phyloP scores from a whole-genome alignment of 1,140 invertebrate species.

The Nasonia vitripennis region DNA sequence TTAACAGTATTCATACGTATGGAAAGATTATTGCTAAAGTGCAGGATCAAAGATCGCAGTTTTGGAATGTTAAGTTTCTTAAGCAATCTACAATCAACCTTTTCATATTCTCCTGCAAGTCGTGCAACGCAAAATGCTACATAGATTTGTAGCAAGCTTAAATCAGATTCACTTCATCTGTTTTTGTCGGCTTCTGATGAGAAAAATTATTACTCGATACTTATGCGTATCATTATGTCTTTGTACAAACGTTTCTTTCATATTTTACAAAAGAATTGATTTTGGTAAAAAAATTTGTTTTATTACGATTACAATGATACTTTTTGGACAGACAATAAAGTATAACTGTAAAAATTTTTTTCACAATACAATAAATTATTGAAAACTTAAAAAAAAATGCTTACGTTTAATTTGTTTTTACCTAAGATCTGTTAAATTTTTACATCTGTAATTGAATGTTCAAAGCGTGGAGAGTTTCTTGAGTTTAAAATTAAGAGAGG shows the following conservation, averaged over 20 bases:
- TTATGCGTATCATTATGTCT: conserved; percentile 14
- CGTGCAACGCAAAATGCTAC: not conserved
- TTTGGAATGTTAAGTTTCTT: conserved; percentile 43
- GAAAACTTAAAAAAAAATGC: not conserved
- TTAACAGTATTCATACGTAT: conserved; percentile 14
- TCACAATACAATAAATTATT: conserved; percentile 1
- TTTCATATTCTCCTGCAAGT: not conserved
- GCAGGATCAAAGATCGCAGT: conserved; percentile 27
- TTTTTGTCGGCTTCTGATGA: not conserved
- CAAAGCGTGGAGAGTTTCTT: conserved; percentile 54
- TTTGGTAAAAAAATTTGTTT: conserved; percentile 30
- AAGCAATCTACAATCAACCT: conserved; percentile 1
- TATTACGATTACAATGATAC: conserved; percentile 50
- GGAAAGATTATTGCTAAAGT: conserved; percentile 40
- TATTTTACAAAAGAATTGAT: conserved; percentile 31
- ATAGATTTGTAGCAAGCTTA: not conserved
- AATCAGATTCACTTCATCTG: not conserved
- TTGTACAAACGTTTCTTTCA: conserved; percentile 47
- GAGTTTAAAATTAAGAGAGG: conserved; percentile 51
- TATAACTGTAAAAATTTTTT: conserved; percentile 22
- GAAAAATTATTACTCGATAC: conserved; percentile 21
- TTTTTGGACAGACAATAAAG: conserved; percentile 9
- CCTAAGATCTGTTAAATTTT: not conserved
- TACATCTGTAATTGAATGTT: conserved; percentile 39
- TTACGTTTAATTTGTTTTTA: not conserved